phyloP scores from a whole-genome alignment of 2,113 vertebrate species.

The Mobula birostris region DNA sequence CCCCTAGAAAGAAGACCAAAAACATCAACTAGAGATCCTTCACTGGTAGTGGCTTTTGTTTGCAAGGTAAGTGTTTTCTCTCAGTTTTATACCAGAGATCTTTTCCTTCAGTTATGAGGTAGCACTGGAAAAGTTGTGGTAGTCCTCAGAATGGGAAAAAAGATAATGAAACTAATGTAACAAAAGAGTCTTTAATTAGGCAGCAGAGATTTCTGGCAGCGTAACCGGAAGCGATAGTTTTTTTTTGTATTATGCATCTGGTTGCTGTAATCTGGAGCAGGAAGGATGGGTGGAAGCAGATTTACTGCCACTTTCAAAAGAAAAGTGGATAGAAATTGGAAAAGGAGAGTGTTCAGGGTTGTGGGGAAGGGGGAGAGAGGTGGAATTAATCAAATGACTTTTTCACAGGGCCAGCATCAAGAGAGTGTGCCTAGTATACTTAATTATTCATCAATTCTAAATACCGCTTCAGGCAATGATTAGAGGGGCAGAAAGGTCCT shows the following conservation, averaged over 20 bases:
- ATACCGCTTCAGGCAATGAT: not conserved
- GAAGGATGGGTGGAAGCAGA: not conserved
- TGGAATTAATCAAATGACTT: not conserved
- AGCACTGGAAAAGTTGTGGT: not conserved
- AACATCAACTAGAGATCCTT: conserved; percentile 47
- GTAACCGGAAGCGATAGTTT: not conserved
- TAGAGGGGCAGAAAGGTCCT: not conserved
- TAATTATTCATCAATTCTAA: not conserved
- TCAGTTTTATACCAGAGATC: not conserved
- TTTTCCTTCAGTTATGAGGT: not conserved
- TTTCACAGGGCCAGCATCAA: not conserved
- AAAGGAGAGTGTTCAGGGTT: not conserved
- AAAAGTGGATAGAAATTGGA: not conserved
- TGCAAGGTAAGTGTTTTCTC: conserved; percentile 67
- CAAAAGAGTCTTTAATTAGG: too few relatives aligned
- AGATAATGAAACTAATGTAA: too few relatives aligned
- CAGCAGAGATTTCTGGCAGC: not conserved
- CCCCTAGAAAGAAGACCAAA: conserved; percentile 39
- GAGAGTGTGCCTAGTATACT: not conserved
- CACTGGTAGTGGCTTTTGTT: conserved; percentile 76
- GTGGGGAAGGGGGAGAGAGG: not conserved
- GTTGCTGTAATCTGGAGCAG: not conserved
- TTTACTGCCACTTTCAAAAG: not conserved
- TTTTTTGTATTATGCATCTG: not conserved
- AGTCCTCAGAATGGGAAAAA: not conserved